Evolutionary conservation across 1,140 invertebrate species (phyloP), one percentile per base, ranked within the genome.

Genomic region (Papilio polytes): DNA sequence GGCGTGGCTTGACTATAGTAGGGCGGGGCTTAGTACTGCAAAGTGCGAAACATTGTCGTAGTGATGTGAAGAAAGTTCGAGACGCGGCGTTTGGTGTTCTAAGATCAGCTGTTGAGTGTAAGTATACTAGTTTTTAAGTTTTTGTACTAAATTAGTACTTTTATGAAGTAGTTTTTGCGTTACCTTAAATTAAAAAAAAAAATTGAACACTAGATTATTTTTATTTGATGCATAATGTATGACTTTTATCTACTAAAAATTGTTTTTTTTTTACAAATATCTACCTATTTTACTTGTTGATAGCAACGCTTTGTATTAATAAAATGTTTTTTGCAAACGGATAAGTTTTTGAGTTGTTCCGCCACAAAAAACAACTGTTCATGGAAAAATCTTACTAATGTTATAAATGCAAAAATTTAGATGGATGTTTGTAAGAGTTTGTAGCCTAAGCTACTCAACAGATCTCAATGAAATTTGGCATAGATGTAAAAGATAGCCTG

Each of bases 101-200:
- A 18, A 70, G 26, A 70, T 31, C 63, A 15, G 22, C 63, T 70
- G 63, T 70, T 36, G 63, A 70, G 6, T 70, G 63, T 70, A 36
- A 18, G 63, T 70, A 70, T 63, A 3, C 9, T 63, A 26, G 6
- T n/a, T 26, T 20, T 20, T 56, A 56, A 41, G 36, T 41, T 41
- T 41, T 9, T 9, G 8, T n/a, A 20, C 2, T 56, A 51, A 15
- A 20, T 56, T 56, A 2, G 18, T 1, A 18, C 7, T 53, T 53
- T 53, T n/a, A n/a, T 53, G 15, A 53, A 53, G 8, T 22, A 63
- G 18, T 15, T 56, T 56, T 56, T 56, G 18, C n/a, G n/a, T 20
- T 20, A 18, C 12, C 22, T 22, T 12, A 63, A 26, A 22, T 63
- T 20, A 20, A n/a, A 7, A 59, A 59, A 3, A 18, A 53, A 18